phyloP scores from a whole-genome alignment of 2,888 invertebrate species.

The Archips crataeganus region DNA sequence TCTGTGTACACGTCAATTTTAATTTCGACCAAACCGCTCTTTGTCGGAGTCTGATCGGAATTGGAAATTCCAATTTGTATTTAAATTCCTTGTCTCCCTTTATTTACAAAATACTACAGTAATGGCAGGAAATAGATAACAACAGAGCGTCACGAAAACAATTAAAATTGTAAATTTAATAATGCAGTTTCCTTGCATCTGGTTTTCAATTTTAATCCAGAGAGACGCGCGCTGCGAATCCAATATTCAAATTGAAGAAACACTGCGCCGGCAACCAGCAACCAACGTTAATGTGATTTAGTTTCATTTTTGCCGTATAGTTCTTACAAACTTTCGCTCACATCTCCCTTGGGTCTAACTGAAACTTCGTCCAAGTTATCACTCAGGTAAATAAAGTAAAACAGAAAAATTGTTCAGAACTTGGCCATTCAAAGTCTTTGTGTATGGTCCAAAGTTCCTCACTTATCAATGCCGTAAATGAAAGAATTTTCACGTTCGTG shows the following conservation, averaged over 20 bases:
- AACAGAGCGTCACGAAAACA: not conserved
- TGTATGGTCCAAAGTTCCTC: constrained; percentile 60
- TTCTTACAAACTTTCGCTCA: constrained; percentile 55
- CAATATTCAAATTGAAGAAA: constrained; percentile 69
- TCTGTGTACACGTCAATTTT: constrained; percentile 74
- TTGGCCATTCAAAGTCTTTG: constrained; percentile 50
- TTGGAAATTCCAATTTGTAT: constrained; percentile 63
- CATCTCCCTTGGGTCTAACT: constrained; percentile 52
- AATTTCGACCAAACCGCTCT: constrained; percentile 71
- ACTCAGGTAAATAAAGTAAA: constrained; percentile 72
- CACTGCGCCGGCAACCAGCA: constrained; percentile 53
- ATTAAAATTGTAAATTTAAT: not conserved
- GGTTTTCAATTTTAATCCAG: constrained; percentile 57
- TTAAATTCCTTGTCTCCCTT: constrained; percentile 59
- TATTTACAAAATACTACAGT: constrained; percentile 45
- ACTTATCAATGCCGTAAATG: constrained; percentile 70
- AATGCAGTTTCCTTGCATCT: constrained; percentile 54
- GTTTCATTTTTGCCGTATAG: constrained; percentile 67
- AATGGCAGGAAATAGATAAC: not conserved
- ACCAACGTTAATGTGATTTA: constrained; percentile 66
- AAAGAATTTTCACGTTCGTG: constrained; percentile 62
- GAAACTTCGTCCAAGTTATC: constrained; percentile 66
- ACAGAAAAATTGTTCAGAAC: constrained; percentile 58
- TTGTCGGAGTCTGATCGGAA: constrained; percentile 55
- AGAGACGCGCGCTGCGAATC: constrained; percentile 50